These are phyloP conservation scores for Nomada hirtipes DNA, from an alignment of 2,888 invertebrate species.

Conservation along the genomic window DNA sequence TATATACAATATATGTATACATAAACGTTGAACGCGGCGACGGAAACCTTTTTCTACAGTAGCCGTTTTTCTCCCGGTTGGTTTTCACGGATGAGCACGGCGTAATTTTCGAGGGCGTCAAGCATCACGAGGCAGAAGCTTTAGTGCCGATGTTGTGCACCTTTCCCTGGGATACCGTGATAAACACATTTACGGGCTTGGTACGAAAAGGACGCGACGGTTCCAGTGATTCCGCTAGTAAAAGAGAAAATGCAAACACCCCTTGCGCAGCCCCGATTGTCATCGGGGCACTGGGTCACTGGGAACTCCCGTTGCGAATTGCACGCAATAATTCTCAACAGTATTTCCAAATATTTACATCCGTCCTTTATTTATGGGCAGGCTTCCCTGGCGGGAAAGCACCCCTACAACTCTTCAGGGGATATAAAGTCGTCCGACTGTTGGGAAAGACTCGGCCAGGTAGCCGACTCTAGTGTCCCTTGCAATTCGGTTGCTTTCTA, in stretches of 20 bases:
- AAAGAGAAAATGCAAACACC: slow-evolving; percentile 52
- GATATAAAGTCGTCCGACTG: slow-evolving; percentile 10
- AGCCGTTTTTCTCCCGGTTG: slow-evolving; percentile 32
- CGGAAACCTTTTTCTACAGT: slow-evolving; percentile 45
- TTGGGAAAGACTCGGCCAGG: slow-evolving; percentile 24
- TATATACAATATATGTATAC: not conserved
- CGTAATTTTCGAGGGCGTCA: slow-evolving; percentile 36
- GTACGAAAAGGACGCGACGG: slow-evolving; percentile 21
- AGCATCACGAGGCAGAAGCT: slow-evolving; percentile 11
- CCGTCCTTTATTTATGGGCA: slow-evolving; percentile 55
- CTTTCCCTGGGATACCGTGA: not conserved
- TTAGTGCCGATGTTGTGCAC: not conserved
- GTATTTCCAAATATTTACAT: slow-evolving; percentile 74
- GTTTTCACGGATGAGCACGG: slow-evolving; percentile 32
- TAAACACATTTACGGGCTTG: slow-evolving; percentile 31
- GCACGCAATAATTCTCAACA: slow-evolving; percentile 69
- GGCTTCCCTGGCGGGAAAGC: slow-evolving; percentile 22
- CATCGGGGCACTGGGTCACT: slow-evolving; percentile 71
- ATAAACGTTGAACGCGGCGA: not conserved
- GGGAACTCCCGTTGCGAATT: slow-evolving; percentile 70
- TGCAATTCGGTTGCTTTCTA: slow-evolving; percentile 31
- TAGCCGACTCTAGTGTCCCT: not conserved
- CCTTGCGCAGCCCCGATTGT: slow-evolving; percentile 28
- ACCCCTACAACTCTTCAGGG: slow-evolving; percentile 20
- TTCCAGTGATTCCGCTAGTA: slow-evolving; percentile 26